Base-by-base conservation (phyloP, 2,113 vertebrate species). In the Hemiprocne comata region DNA sequence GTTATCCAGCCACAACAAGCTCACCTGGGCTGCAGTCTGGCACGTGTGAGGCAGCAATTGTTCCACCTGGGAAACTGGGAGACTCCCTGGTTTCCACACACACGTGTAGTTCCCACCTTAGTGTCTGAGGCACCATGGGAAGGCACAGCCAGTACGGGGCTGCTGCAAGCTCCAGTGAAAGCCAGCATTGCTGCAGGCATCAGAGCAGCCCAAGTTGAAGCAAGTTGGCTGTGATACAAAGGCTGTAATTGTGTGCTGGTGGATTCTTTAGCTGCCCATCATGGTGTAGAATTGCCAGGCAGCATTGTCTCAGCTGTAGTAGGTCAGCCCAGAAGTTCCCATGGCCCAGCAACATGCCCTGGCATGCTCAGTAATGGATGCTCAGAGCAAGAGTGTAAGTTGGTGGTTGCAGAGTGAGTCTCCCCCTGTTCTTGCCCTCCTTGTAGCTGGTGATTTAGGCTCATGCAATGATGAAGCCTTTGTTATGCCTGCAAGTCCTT, bases 1-100 rank as follows among this genome's bases (percentile, higher is more conserved):
- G 61, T 65, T 75, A 55, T 42, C 53, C 79, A 88, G 69, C 74
- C 91, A 60, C 74, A 85, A 67, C 33, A 48, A 62, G 60, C 58
- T 76, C 1, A 8, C 1, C 19, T 85, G 75, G 88, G 91, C 75
- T 81, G 84, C 65, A 85, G 74, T 13, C 85, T 48, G 75, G 84
- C 20, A 8, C 24, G 44, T 28, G 44, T 26, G 40, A 66, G 50
- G 53, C 91, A 91, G 70, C 20, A 48, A 19, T 31, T n/a, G 42
- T 53, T 23, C 33, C 26, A 34, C 34, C 64, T 82, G 88, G 85
- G 75, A 74, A 89, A 25, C 34, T 13, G 14, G 54, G 8, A 61
- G 70, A 31, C 51, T 42, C 57, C 46, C 40, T 55, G 33, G 19
- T 62, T 88, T 93, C 87, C 86, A 85, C 53, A 65, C 36, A 34